Conservation (phyloP, 2,113 vertebrate genomes). For the Prochilodus magdalenae region DNA sequence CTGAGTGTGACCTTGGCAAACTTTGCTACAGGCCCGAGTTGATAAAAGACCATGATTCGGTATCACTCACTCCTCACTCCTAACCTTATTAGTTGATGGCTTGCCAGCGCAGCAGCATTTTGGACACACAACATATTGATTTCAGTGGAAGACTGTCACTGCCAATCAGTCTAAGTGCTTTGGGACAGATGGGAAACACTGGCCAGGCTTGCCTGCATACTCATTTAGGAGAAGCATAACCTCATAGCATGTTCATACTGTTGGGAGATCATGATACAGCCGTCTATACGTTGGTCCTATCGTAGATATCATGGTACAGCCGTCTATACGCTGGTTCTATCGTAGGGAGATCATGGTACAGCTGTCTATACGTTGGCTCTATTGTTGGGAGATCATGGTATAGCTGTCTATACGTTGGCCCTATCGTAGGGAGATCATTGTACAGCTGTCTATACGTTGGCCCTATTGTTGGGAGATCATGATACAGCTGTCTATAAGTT, state of each 20-base stretch:
- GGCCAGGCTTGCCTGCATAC: constrained; percentile 30
- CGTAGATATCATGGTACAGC: too few species aligned
- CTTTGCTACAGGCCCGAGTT: constrained; percentile 25
- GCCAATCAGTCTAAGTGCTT: constrained; percentile 48
- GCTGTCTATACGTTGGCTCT: too few species aligned
- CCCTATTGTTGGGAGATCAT: too few species aligned
- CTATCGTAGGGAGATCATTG: too few species aligned
- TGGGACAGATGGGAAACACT: constrained; percentile 39
- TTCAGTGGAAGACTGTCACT: constrained; percentile 28
- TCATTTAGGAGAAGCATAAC: background rate
- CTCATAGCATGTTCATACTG: background rate
- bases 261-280: too few species aligned
- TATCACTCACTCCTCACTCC: constrained; percentile 20
- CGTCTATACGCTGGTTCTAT: too few species aligned
- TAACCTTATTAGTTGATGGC: constrained; percentile 32
- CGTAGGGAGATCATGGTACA: too few species aligned
- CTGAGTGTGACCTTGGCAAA: constrained; percentile 28
- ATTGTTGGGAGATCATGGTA: too few species aligned
- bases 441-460: too few species aligned
- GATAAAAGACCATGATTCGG: constrained; percentile 44
- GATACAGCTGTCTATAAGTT: too few species aligned
- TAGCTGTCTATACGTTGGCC: too few species aligned
- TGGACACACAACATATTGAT: constrained; percentile 45
- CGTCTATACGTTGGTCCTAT: too few species aligned
- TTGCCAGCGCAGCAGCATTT: constrained; percentile 33